A percentile compares a stretch with the other conserved stretches of the same genome.
phyloP scores from a whole-genome alignment of 2,797 vertebrate species.

The Lates japonicus region DNA sequence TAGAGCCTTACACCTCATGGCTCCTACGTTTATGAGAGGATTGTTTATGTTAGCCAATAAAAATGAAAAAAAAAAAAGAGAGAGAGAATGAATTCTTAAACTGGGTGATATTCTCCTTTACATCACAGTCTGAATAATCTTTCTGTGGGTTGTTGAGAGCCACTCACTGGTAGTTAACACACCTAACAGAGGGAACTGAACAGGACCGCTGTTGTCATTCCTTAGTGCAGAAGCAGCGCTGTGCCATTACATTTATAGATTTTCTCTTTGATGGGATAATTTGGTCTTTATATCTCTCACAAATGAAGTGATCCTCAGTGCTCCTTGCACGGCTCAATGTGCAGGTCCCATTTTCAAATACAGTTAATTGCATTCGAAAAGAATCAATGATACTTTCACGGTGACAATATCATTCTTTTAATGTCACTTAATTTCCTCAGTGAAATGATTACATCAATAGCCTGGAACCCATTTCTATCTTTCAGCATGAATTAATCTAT shows the following conservation, averaged over 20 bases:
- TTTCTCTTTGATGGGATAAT: slow-evolving; percentile 87
- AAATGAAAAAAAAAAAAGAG: slow-evolving; percentile 19
- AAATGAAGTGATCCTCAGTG: slow-evolving; percentile 83
- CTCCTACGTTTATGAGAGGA: slow-evolving; percentile 20
- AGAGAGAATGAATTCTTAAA: slow-evolving; percentile 44
- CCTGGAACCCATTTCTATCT: slow-evolving; percentile 81
- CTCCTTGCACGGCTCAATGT: slow-evolving; percentile 73
- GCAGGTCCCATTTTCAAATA: slow-evolving; percentile 80
- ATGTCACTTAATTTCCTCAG: slow-evolving; percentile 84
- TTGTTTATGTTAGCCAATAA: slow-evolving; percentile 52
- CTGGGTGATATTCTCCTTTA: slow-evolving; percentile 33
- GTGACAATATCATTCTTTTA: slow-evolving; percentile 84
- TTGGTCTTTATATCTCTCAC: slow-evolving; percentile 85
- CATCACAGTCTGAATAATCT: slow-evolving; percentile 44
- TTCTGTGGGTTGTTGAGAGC: slow-evolving; percentile 43
- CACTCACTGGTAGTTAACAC: slow-evolving; percentile 67
- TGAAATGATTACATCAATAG: slow-evolving; percentile 83
- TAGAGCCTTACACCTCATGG: slow-evolving; percentile 14
- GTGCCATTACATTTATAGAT: slow-evolving; percentile 87
- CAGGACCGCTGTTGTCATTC: slow-evolving; percentile 78
- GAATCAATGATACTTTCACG: slow-evolving; percentile 84
- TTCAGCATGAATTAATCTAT: slow-evolving; percentile 84
- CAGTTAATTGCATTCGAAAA: slow-evolving; percentile 85
- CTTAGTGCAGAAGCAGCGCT: slow-evolving; percentile 74
- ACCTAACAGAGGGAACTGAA: slow-evolving; percentile 73